Evolutionary conservation across 2,888 invertebrate genomes (phyloP).

Genomic region (Biston betularia): DNA sequence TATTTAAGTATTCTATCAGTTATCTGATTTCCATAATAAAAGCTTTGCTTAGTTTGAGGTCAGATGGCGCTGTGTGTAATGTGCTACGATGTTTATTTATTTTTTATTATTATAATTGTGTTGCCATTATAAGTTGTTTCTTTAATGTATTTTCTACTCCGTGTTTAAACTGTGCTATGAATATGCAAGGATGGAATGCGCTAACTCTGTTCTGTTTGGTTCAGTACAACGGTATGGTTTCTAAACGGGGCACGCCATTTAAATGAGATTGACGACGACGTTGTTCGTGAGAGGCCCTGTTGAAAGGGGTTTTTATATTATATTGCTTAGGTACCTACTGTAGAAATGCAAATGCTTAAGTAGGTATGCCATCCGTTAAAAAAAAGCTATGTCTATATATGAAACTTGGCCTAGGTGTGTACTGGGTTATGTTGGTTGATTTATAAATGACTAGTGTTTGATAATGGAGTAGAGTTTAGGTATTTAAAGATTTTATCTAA

Average conservation of each 20-base stretch:
- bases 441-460: not conserved
- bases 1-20: no score
- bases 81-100: no score
- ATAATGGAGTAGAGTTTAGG: not conserved
- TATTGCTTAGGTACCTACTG: no score
- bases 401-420: no score
- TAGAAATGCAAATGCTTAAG: no score
- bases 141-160: not conserved
- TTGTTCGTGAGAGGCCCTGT: conserved; percentile 21
- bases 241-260: conserved; percentile 47
- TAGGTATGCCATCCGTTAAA: not conserved
- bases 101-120: no score
- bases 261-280: conserved; percentile 35
- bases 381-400: not conserved
- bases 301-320: conserved; percentile 1
- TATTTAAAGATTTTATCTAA: not conserved
- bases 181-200: conserved; percentile 68
- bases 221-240: conserved; percentile 54
- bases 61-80: no score
- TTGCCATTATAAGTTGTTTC: not conserved
- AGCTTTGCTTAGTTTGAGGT: no score
- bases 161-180: conserved; percentile 69
- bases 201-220: conserved; percentile 48
- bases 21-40: no score
- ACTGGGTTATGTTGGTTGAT: no score